Evolutionary conservation across 2,888 invertebrate genomes (phyloP), one percentile per base, ranked within the genome.

Genomic region (Halictus quadricinctus): DNA sequence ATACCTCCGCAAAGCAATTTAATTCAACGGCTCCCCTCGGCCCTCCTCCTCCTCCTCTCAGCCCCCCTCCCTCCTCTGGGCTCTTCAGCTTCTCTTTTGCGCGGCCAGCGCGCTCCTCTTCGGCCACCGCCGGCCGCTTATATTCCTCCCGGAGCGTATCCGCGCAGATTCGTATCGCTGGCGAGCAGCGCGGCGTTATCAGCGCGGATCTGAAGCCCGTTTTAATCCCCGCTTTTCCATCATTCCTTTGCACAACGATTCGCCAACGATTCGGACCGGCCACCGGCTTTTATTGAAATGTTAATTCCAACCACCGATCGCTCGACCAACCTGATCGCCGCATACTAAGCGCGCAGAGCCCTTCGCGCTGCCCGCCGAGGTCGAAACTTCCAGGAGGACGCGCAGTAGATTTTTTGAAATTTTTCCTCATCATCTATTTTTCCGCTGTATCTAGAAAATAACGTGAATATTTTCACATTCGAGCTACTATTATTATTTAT

Each of bases 1-100:
- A 91, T 89, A 91, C 88, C 87, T 89, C 91, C 88, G 89, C 89
- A 89, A 90, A 89, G 91, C 91, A 91, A 91, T 91, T 91, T 91
- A 91, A 90, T 91, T 91, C 88, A 88, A 86, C 86, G 84, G 60
- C 60, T 64, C 84, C 85, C 72, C 79, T 73, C 75, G 12, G 48
- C 13, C 36, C 36, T 36, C 36, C 36, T 70, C 36, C 36, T 36
- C 36, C 36, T 70, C 41, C 15, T 54, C 12, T 15, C 70, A 21
- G 43, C 85, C 72, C 10, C 64, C 64, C 58, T 43, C n/a, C 29
- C 13, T 15, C 2, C 25, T 25, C 60, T 25, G 25, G 13, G 60
- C 60, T 60, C 25, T 25, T 54, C 54, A 54, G 54, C 54, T 54
- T 54, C 54, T 54, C 54, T 54, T 54, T 54, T 54, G 54, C 54